These are phyloP conservation scores for Tenthredo livida DNA, from an alignment of 2,888 invertebrate species.

Conservation along the genomic window DNA sequence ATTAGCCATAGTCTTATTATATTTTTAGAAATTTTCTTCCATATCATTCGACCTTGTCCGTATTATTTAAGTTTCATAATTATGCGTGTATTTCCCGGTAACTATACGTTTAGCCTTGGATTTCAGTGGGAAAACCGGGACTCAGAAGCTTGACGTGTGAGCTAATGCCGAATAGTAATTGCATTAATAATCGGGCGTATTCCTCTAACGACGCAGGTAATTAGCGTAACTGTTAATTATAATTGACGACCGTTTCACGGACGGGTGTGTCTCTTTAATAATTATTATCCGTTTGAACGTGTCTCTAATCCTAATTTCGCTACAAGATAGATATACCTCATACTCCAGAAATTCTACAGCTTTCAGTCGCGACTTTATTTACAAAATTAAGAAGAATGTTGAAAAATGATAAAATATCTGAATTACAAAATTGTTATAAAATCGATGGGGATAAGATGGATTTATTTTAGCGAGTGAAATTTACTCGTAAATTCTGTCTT, in stretches of 20 bases:
- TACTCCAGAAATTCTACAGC: too few relatives aligned
- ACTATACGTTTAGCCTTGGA: not conserved
- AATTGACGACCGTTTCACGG: constrained; percentile 59
- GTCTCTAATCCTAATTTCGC: not conserved
- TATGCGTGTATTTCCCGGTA: not conserved
- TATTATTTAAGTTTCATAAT: not conserved
- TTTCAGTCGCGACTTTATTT: too few relatives aligned
- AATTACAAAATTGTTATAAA: not conserved
- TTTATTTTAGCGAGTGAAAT: constrained; percentile 4
- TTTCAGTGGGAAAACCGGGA: not conserved
- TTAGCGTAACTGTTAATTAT: constrained; percentile 63
- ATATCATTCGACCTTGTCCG: not conserved
- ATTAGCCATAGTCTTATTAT: not conserved
- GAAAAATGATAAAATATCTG: too few relatives aligned
- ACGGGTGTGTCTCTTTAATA: constrained; percentile 33
- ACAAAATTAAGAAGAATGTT: not conserved
- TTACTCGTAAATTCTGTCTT: constrained; percentile 24
- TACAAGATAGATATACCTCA: not conserved
- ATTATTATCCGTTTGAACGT: constrained; percentile 15
- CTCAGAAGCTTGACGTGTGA: constrained; percentile 16
- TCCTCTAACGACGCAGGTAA: constrained; percentile 61
- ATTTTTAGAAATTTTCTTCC: not conserved
- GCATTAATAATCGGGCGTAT: constrained; percentile 62
- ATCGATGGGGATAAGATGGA: not conserved
- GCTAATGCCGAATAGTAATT: constrained; percentile 57